Conservation (phyloP, 2,888 invertebrate species). For the Drosophila niveifrons region DNA sequence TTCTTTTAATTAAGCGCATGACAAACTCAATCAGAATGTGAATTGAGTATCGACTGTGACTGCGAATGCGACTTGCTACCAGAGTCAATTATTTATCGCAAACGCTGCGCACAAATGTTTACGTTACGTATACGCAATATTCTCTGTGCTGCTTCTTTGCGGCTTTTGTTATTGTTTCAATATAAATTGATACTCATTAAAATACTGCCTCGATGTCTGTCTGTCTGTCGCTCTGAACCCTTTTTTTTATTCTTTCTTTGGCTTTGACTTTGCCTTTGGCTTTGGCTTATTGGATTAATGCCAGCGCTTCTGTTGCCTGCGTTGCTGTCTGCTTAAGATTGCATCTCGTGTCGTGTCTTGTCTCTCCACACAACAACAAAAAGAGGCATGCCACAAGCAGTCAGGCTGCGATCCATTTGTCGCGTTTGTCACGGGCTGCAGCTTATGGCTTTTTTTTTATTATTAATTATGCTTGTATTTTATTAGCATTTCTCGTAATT, state of each 20-base stretch:
- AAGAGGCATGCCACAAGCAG: not conserved
- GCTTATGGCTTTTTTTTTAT: constrained; percentile 39
- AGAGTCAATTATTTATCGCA: constrained; percentile 45
- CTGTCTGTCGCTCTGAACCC: not conserved
- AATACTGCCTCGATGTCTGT: constrained; percentile 24
- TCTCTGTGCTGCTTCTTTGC: constrained; percentile 28
- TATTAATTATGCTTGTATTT: constrained; percentile 42
- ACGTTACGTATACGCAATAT: constrained; percentile 62
- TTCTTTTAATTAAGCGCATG: constrained; percentile 59
- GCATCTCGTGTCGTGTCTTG: constrained; percentile 65
- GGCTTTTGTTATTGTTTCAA: constrained; percentile 51
- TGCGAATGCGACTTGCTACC: constrained; percentile 24
- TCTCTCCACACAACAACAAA: constrained; percentile 22
- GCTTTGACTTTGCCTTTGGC: constrained; percentile 44
- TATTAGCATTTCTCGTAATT: constrained; percentile 9
- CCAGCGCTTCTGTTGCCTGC: constrained; percentile 55
- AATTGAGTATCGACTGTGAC: constrained; percentile 12
- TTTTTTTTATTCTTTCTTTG: not conserved
- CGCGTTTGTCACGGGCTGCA: constrained; percentile 27
- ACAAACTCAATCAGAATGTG: constrained; percentile 45
- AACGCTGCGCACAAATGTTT: constrained; percentile 28
- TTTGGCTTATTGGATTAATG: constrained; percentile 70
- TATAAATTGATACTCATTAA: constrained; percentile 73
- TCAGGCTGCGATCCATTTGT: constrained; percentile 11
- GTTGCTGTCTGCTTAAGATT: constrained; percentile 66